These are phyloP conservation scores for Phragmatobia fuliginosa DNA, from an alignment of 2,888 invertebrate genomes.

Conservation along the genomic window DNA sequence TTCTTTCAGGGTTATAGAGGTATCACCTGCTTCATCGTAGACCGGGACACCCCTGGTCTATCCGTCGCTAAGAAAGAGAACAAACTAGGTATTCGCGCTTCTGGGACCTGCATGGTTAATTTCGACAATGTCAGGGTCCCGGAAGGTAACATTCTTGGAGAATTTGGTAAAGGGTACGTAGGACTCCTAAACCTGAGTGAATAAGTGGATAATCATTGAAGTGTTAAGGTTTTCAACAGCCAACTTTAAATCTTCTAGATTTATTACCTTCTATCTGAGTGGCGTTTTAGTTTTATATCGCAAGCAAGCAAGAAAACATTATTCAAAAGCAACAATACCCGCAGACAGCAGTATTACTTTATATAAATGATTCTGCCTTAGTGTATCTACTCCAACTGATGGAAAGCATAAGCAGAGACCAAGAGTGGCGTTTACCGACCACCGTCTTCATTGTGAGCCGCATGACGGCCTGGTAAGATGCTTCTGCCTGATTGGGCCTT, in stretches of 20 bases:
- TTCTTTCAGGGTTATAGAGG: constrained; percentile 94
- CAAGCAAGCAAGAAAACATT: too few relatives aligned
- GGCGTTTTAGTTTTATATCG: too few relatives aligned
- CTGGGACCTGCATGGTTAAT: constrained; percentile 97
- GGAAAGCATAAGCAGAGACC: too few relatives aligned
- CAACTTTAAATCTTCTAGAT: background rate
- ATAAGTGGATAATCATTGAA: background rate
- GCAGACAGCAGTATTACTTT: too few relatives aligned
- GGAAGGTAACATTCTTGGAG: constrained; percentile 93
- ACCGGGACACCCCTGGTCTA: constrained; percentile 94
- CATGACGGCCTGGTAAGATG: too few relatives aligned
- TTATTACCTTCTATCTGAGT: too few relatives aligned
- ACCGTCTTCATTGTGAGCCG: too few relatives aligned
- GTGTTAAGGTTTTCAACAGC: background rate
- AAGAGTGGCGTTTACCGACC: too few relatives aligned
- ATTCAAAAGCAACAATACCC: too few relatives aligned
- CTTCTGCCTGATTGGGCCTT: too few relatives aligned
- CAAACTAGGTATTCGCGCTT: constrained; percentile 96
- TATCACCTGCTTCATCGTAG: constrained; percentile 98
- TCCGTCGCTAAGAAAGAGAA: constrained; percentile 96
- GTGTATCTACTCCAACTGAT: too few relatives aligned
- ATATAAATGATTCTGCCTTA: too few relatives aligned
- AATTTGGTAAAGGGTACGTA: constrained; percentile 92
- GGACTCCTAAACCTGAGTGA: background rate
- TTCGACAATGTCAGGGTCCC: constrained; percentile 98